Evolutionary conservation across 2,888 invertebrate genomes (phyloP).

Genomic region (Monopis laevigella): DNA sequence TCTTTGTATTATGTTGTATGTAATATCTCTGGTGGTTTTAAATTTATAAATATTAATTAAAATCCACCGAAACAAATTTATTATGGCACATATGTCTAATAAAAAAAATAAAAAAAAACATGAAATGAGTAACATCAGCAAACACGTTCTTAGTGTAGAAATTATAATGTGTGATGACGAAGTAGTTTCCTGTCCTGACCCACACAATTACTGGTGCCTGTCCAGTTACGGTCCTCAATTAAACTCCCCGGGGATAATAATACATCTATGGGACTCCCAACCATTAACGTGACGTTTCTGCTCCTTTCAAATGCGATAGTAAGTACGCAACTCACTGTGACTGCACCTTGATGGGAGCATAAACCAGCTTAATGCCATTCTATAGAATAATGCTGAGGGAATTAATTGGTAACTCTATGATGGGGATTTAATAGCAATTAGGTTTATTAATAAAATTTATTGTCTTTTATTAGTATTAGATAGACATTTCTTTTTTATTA

Average conservation of each 20-base stretch:
- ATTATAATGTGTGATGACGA: conserved; percentile 7
- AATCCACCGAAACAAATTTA: not conserved
- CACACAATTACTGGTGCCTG: conserved; percentile 6
- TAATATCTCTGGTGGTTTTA: too few species aligned
- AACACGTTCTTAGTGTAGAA: conserved; percentile 4
- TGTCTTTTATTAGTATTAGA: too few species aligned
- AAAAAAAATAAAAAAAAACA: not conserved
- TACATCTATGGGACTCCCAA: not conserved
- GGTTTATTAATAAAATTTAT: too few species aligned
- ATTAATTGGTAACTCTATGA: too few species aligned
- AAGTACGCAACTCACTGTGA: too few species aligned
- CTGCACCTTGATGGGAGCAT: too few species aligned
- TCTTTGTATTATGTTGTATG: too few species aligned
- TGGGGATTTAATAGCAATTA: too few species aligned
- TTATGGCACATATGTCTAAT: not conserved
- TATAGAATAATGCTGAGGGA: too few species aligned
- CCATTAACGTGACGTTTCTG: not conserved
- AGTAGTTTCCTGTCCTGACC: conserved; percentile 10
- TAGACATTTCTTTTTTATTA: too few species aligned
- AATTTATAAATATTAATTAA: not conserved
- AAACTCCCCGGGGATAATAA: conserved; percentile 3
- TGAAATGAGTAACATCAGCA: not conserved
- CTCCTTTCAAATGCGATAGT: too few species aligned
- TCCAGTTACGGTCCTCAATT: conserved; percentile 8
- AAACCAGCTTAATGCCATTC: too few species aligned